Percentiles rank a stretch among this genome's conserved stretches.
phyloP scores from a whole-genome alignment of 2,797 vertebrate genomes.

The Peromyscus attwateri region DNA sequence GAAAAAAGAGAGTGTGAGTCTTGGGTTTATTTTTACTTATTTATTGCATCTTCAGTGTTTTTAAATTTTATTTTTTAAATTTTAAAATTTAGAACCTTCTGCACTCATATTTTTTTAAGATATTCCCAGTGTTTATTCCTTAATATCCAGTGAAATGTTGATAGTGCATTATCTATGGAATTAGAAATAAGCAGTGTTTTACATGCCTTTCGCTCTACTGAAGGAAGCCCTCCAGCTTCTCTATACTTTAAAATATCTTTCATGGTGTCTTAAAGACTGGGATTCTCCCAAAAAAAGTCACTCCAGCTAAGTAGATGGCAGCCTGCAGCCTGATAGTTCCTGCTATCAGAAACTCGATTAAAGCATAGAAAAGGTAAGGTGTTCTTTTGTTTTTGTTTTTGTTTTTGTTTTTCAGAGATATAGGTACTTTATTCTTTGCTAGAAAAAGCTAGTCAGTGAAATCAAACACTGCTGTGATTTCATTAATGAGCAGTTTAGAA shows the following conservation, averaged over 20 bases:
- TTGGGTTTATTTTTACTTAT: neutral
- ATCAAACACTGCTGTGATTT: neutral
- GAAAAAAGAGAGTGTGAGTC: neutral
- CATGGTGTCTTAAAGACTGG: neutral
- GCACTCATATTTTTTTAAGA: neutral
- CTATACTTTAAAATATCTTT: neutral
- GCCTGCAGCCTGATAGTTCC: neutral
- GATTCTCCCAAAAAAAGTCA: neutral
- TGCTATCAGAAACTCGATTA: neutral
- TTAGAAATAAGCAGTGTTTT: neutral
- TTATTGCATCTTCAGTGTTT: neutral
- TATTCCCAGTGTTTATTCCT: neutral
- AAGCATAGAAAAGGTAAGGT: neutral
- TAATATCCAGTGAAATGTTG: slow-evolving; percentile 29
- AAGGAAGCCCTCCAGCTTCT: neutral
- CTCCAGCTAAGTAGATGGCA: neutral
- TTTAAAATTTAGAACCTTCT: neutral
- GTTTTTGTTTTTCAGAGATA: neutral
- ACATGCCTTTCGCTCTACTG: neutral
- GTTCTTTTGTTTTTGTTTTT: too few species aligned
- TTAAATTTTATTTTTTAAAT: neutral
- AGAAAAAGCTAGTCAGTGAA: neutral
- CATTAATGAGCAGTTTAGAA: neutral
- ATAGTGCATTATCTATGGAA: neutral
- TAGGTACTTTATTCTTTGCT: neutral